Evolutionary conservation across 2,113 vertebrate species (phyloP).

Genomic region (Motacilla tschutschensis): DNA sequence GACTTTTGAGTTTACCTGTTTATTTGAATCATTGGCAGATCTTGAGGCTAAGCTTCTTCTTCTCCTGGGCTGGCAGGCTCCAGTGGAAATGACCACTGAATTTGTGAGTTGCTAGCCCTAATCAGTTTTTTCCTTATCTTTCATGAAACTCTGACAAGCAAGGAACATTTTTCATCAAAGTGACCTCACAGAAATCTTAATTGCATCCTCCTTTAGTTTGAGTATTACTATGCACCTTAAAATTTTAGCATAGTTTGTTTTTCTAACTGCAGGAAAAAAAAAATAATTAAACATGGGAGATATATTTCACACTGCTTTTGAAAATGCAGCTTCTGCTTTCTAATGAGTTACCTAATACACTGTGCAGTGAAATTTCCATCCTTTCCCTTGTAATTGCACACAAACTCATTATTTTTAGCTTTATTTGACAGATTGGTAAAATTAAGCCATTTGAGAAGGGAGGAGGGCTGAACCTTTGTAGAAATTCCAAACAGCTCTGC

Average conservation of each 20-base stretch:
- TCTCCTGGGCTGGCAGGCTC: background rate
- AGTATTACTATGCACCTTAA: background rate
- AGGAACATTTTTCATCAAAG: background rate
- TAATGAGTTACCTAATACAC: background rate
- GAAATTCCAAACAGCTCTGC: conserved; percentile 20
- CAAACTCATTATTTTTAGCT: conserved; percentile 31
- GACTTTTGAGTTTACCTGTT: background rate
- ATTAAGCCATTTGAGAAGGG: conserved; percentile 2
- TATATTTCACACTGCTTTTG: background rate
- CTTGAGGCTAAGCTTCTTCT: background rate
- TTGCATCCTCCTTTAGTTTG: background rate
- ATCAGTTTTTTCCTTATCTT: background rate
- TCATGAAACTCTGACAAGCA: background rate
- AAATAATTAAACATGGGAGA: background rate
- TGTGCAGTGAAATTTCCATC: conserved; percentile 1
- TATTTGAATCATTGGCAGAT: background rate
- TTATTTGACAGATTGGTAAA: conserved; percentile 5
- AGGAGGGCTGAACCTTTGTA: conserved; percentile 15
- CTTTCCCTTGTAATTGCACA: background rate
- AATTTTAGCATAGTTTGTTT: background rate
- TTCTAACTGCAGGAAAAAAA: background rate
- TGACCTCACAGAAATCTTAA: background rate
- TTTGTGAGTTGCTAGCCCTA: background rate
- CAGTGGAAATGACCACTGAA: background rate
- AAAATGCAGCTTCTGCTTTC: background rate